Base-by-base conservation (phyloP, 2,888 invertebrate species). In the Acronicta leporina region DNA sequence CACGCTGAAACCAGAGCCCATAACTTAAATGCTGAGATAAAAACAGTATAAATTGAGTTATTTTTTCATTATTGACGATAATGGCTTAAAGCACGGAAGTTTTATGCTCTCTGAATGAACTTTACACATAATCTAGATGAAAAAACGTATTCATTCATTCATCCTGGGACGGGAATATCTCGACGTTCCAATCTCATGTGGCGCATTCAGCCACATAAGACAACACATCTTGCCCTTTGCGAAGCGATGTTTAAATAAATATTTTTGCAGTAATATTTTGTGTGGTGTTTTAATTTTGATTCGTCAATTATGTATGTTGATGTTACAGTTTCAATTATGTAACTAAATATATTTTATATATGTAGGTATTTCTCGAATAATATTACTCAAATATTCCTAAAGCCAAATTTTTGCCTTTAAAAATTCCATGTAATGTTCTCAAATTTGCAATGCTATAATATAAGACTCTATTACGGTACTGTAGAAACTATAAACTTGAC, bases 181-280 rank as follows among this genome's bases (percentile, higher is more conserved):
- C 27, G 42, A 33, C 52, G 66, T 59, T 52, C 75, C 69, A 73
- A 81, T 80, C 81, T 78, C 81, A 51, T 76, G 66, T 51, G 69
- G 59, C 74, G 59, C 52, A 59, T 64, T 67, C 69, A 64, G 77
- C 81, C 83, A 78, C 82, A 86, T 79, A 84, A 73, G 63, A 72
- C 63, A 73, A 60, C 48, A 47, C 61, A 74, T 56, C 48, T 63
- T 64, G 62, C 54, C 53, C 67, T 65, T 68, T 63, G 25, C 60
- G 27, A 30, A 52, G 38, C 47, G 45, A 55, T 58, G 58, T 38
- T 57, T 62, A 50, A 66, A 69, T 56, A 73, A 68, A 63, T 54
- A 68, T 56, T 73, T 63, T 55, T 43, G 42, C 30, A 25, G 25
- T 52, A 8, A 38, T 53, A 43, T 61, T 69, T 53, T 73, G 51